Evolutionary conservation across 2,797 vertebrate genomes (phyloP).

Genomic region (Manis javanica): DNA sequence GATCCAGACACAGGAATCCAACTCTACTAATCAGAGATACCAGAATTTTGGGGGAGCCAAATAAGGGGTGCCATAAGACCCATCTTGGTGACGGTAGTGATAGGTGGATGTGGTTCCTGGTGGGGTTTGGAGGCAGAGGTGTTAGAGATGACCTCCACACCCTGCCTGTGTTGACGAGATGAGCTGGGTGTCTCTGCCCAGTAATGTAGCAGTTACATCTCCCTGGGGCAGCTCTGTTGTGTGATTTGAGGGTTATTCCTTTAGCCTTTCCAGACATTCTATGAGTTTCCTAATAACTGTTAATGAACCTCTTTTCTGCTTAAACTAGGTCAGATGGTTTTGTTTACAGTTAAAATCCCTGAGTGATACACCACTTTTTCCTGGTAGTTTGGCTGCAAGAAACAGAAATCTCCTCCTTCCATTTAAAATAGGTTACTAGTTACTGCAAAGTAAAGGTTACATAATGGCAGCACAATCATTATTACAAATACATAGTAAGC

Average conservation of each 20-base stretch:
- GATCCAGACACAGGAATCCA: background rate
- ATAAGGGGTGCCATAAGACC: background rate
- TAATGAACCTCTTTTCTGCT: slow-evolving; percentile 25
- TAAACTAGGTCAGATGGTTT: slow-evolving; percentile 27
- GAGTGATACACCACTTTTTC: background rate
- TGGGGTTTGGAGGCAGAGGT: background rate
- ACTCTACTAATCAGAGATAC: background rate
- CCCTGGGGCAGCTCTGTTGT: background rate
- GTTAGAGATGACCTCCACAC: background rate
- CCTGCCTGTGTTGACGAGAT: background rate
- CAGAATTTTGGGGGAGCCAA: background rate
- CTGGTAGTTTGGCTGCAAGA: background rate
- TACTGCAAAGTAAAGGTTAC: background rate
- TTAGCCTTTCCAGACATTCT: background rate
- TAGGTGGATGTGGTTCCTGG: background rate
- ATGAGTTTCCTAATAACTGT: slow-evolving; percentile 38
- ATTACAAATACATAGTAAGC: background rate
- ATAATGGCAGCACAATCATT: background rate
- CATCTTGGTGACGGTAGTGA: background rate
- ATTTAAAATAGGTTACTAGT: background rate
- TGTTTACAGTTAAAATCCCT: slow-evolving; percentile 19
- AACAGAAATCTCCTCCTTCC: background rate
- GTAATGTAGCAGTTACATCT: background rate
- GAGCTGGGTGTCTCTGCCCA: background rate
- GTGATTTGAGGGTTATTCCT: background rate